phyloP scores from a whole-genome alignment of 2,113 vertebrate species.

The Hucho hucho region DNA sequence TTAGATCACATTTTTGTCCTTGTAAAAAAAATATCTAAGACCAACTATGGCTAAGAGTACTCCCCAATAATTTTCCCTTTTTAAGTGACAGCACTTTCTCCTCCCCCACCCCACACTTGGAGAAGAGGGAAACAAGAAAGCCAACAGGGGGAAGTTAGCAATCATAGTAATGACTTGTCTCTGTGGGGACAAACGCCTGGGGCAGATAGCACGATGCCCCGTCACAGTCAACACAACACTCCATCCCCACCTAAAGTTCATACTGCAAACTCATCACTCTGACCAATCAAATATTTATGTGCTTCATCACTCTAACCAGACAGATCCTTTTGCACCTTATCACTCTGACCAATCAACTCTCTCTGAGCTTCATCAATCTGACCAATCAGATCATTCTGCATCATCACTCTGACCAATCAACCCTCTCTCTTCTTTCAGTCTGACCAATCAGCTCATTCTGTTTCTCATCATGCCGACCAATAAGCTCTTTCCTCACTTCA shows the following conservation, averaged over 20 bases:
- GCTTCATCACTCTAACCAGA: no score
- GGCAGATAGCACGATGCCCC: constrained; percentile 51
- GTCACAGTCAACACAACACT: constrained; percentile 44
- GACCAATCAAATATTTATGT: constrained; percentile 22
- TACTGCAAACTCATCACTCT: constrained; percentile 41
- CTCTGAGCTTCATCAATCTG: background rate
- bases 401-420: constrained; percentile 17
- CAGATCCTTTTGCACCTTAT: constrained; percentile 24
- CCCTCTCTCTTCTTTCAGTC: background rate
- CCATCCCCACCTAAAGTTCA: constrained; percentile 51
- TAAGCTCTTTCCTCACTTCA: constrained; percentile 6
- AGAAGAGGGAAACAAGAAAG: constrained; percentile 43
- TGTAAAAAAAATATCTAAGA: constrained; percentile 28
- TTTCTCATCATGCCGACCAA: constrained; percentile 36
- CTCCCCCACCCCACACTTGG: background rate
- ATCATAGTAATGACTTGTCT: constrained; percentile 47
- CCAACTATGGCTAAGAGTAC: constrained; percentile 7
- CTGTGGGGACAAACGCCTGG: constrained; percentile 34
- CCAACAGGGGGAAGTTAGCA: constrained; percentile 35
- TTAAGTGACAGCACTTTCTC: constrained; percentile 23
- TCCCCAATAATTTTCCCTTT: constrained; percentile 17
- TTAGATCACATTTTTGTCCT: no score
- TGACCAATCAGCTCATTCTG: background rate
- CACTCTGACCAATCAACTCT: background rate
- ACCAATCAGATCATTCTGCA: no score